Base-by-base conservation (phyloP, 1,140 invertebrate species). In the Macrocentrus cingulum region DNA sequence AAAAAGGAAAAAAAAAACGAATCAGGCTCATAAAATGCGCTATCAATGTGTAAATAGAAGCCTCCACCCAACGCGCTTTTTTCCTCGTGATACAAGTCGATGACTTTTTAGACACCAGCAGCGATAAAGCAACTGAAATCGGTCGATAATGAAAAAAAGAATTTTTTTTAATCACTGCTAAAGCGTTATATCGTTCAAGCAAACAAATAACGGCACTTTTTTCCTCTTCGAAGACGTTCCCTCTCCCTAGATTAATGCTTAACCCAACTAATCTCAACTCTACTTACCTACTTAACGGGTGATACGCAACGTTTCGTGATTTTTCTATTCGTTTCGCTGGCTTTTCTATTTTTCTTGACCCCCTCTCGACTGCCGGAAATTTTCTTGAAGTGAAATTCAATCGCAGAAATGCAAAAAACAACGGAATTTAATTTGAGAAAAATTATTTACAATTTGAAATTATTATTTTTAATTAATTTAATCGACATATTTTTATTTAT, bases 281-380 rank as follows among this genome's bases (percentile, higher is more conserved):
- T 63, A 68, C 65, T 68, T 68, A 68, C 61, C 66, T 66, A 68
- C 63, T 68, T 68, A 68, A 61, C 59, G 52, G 50, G 36, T 49
- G 57, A 42, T 45, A 66, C 51, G 51, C 48, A 62, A 61, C 59
- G 64, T 63, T 55, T 65, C 46, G 39, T 57, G 52, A 52, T 48
- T 37, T 59, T 53, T 25, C 34, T 53, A 41, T 48, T 49, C 46
- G 41, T 34, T 54, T 45, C 46, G 13, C 22, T 23, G n/a, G 23
- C 29, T 25, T 62, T 50, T 62, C 46, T 51, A 50, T 57, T 49
- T 36, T 19, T 23, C 32, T 39, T 13, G 20, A 34, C 36, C 36
- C 13, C 29, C 18, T 5, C 13, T 19, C 16, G n/a, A 25, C 50
- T n/a, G n/a, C n/a, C n/a, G n/a, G n/a, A n/a, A n/a, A n/a, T n/a